A percentile compares a stretch with the other conserved stretches of the same genome.
phyloP scores from a whole-genome alignment of 2,888 invertebrate species.

The Dione vanillae region DNA sequence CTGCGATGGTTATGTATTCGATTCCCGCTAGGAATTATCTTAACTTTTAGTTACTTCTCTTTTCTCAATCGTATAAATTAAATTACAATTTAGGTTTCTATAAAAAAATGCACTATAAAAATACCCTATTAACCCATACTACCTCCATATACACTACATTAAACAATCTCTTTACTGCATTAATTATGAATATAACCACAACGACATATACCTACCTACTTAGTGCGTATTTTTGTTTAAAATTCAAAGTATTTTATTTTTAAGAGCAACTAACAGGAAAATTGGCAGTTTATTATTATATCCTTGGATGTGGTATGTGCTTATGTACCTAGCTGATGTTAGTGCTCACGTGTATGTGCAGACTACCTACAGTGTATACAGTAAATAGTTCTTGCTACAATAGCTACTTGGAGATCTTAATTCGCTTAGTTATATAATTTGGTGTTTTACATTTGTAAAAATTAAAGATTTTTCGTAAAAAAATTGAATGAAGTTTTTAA shows the following conservation, averaged over 20 bases:
- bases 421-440: no score
- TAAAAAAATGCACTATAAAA: no score
- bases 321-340: not conserved
- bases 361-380: not conserved
- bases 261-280: constrained; percentile 19
- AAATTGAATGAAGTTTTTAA: no score
- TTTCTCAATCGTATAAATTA: not conserved
- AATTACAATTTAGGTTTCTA: no score
- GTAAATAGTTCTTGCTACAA: no score
- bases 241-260: constrained; percentile 20
- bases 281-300: not conserved
- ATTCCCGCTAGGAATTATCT: no score
- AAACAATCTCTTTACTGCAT: not conserved
- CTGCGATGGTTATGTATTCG: no score
- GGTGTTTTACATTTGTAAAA: no score
- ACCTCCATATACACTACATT: not conserved
- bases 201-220: not conserved
- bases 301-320: constrained; percentile 6
- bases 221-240: not conserved
- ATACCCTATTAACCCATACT: no score
- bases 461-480: no score
- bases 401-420: no score
- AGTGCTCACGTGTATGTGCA: not conserved
- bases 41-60: no score
- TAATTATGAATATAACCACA: not conserved